A percentile compares a stretch with the other conserved stretches of the same genome.
Conservation (phyloP, 2,888 invertebrate genomes). For the Cepaea hortensis region DNA sequence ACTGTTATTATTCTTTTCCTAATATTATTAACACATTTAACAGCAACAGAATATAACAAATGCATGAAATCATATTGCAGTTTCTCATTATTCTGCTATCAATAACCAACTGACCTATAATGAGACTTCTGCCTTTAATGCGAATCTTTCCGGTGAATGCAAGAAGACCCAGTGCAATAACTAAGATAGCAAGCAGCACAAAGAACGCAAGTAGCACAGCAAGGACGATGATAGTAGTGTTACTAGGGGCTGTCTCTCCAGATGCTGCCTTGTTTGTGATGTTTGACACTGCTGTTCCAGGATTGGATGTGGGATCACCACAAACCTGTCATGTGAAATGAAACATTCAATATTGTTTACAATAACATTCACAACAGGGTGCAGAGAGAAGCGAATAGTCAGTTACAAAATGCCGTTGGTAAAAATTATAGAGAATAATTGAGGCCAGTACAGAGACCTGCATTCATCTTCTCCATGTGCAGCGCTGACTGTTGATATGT, state of each 20-base stretch:
- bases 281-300: background rate
- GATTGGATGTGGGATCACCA: background rate
- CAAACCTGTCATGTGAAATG: background rate
- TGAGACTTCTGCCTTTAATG: background rate
- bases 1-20: too few species aligned
- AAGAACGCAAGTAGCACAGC: background rate
- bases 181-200: background rate
- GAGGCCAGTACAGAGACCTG: too few species aligned
- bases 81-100: too few species aligned
- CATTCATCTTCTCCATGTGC: too few species aligned
- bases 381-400: too few species aligned
- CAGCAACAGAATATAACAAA: too few species aligned
- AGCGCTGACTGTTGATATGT: too few species aligned
- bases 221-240: background rate
- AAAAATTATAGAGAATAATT: too few species aligned
- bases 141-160: constrained; percentile 1
- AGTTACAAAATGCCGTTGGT: too few species aligned
- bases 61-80: too few species aligned
- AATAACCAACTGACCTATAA: background rate
- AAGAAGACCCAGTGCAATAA: background rate
- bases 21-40: too few species aligned
- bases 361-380: background rate
- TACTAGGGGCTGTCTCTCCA: background rate
- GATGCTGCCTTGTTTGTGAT: background rate
- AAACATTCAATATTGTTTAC: background rate